Percentiles rank a stretch among this genome's conserved stretches.
Evolutionary conservation across 1,140 invertebrate genomes (phyloP).

Genomic region (Coptotermes formosanus): DNA sequence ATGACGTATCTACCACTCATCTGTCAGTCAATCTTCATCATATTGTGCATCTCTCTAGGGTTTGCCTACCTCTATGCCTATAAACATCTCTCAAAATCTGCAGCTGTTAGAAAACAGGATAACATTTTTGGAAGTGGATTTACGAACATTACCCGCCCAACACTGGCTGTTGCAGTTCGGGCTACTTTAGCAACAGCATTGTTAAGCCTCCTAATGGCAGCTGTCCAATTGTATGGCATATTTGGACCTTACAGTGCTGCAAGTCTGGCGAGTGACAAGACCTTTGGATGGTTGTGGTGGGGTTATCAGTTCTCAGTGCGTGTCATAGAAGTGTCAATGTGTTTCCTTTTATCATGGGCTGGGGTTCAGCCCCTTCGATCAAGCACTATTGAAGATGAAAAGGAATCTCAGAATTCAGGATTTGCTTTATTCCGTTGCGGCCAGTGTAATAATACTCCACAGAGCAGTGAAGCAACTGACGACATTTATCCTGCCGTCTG

Average conservation of each 20-base stretch:
- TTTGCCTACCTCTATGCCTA: slow-evolving; percentile 83
- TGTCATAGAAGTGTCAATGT: slow-evolving; percentile 79
- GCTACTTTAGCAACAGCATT: slow-evolving; percentile 82
- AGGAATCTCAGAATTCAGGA: slow-evolving; percentile 56
- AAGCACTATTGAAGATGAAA: slow-evolving; percentile 43
- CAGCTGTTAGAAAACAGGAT: slow-evolving; percentile 47
- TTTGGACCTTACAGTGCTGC: slow-evolving; percentile 64
- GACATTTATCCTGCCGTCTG: slow-evolving; percentile 78
- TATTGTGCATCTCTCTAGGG: slow-evolving; percentile 75
- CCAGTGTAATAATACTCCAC: slow-evolving; percentile 45
- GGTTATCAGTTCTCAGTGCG: slow-evolving; percentile 81
- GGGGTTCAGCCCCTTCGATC: slow-evolving; percentile 51
- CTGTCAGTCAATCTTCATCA: slow-evolving; percentile 78
- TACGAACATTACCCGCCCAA: slow-evolving; percentile 47
- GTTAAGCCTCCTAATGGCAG: slow-evolving; percentile 75
- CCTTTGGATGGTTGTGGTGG: slow-evolving; percentile 79
- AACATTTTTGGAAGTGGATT: slow-evolving; percentile 45
- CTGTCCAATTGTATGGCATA: slow-evolving; percentile 79
- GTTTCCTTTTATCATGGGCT: slow-evolving; percentile 77
- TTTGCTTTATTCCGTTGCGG: slow-evolving; percentile 73
- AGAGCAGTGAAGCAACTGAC: slow-evolving; percentile 53
- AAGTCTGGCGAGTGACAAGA: slow-evolving; percentile 43
- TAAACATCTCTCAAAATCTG: slow-evolving; percentile 47
- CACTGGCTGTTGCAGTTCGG: slow-evolving; percentile 72
- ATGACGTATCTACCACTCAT: slow-evolving; percentile 65